Percentiles rank a stretch among this genome's conserved stretches.
phyloP scores from a whole-genome alignment of 2,888 invertebrate genomes.

The Macaria liturata region DNA sequence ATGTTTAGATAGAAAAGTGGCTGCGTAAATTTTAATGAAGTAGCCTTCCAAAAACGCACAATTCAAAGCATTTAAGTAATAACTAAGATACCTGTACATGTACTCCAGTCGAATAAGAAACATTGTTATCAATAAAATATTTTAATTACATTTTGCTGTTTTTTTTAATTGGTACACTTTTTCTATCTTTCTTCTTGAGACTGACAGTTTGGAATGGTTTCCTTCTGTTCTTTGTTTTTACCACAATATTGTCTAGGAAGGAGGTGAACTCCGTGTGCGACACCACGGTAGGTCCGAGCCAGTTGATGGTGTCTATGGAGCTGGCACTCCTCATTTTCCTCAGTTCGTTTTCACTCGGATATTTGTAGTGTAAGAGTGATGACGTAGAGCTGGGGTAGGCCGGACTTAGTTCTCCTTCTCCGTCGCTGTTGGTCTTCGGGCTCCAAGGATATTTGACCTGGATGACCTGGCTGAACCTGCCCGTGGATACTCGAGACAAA shows the following conservation, averaged over 20 bases:
- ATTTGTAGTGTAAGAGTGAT: not conserved
- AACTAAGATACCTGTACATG: constrained; percentile 6
- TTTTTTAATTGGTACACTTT: constrained; percentile 35
- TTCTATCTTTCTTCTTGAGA: no score
- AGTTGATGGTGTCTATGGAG: not conserved
- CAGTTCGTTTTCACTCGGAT: not conserved
- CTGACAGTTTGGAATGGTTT: no score
- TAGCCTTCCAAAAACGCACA: no score
- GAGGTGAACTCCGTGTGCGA: no score
- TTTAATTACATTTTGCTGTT: constrained; percentile 46
- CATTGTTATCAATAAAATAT: constrained; percentile 47
- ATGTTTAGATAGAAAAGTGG: no score
- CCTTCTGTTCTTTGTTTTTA: no score
- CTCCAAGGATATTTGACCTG: constrained; percentile 51
- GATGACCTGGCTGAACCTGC: constrained; percentile 20
- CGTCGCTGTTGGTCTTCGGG: constrained; percentile 35
- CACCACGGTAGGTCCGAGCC: not conserved
- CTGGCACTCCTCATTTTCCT: not conserved
- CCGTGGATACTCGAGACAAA: not conserved
- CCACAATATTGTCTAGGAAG: no score
- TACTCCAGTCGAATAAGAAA: constrained; percentile 23
- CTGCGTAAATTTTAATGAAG: no score
- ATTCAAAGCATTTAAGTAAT: not conserved
- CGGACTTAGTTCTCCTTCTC: constrained; percentile 35
- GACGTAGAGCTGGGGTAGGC: constrained; percentile 48